phyloP scores from a whole-genome alignment of 1,140 invertebrate genomes.

The Drosophila littoralis region DNA sequence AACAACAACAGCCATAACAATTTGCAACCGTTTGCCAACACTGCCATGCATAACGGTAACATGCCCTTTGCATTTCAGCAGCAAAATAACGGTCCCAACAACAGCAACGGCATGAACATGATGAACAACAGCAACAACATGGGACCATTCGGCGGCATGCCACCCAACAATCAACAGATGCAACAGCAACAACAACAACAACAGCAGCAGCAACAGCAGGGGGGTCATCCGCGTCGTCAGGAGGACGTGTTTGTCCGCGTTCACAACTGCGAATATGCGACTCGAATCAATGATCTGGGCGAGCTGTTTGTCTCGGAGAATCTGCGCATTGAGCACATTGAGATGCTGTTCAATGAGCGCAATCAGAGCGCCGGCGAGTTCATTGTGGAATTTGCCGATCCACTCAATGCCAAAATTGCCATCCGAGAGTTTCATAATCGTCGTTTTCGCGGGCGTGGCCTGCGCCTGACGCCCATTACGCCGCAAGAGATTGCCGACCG shows the following conservation, averaged over 20 bases:
- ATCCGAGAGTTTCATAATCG: conserved; percentile 88
- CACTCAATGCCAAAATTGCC: conserved; percentile 89
- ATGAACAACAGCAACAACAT: conserved; percentile 23
- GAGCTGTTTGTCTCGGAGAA: conserved; percentile 92
- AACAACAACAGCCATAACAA: conserved; percentile 35
- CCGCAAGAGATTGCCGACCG: conserved; percentile 86
- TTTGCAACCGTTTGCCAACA: conserved; percentile 49
- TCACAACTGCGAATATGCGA: conserved; percentile 90
- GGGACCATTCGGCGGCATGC: conserved; percentile 9
- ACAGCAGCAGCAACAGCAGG: conserved; percentile 2
- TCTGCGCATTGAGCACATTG: conserved; percentile 90
- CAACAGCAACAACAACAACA: conserved; percentile 28
- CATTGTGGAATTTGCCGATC: conserved; percentile 92
- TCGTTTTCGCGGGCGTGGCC: conserved; percentile 87
- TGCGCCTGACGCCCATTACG: conserved; percentile 88
- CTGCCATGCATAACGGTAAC: conserved; percentile 35
- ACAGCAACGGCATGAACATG: conserved; percentile 3
- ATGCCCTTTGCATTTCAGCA: conserved; percentile 60
- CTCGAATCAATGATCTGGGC: conserved; percentile 90
- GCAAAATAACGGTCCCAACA: conserved; percentile 37
- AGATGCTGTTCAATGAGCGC: conserved; percentile 89
- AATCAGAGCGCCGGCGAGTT: conserved; percentile 91
- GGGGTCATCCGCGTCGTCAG: conserved; percentile 15
- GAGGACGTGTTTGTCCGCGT: conserved; percentile 88
- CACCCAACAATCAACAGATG: conserved; percentile 4